Conservation (phyloP, 2,797 vertebrate genomes). For the Sphenopsis melanotis region DNA sequence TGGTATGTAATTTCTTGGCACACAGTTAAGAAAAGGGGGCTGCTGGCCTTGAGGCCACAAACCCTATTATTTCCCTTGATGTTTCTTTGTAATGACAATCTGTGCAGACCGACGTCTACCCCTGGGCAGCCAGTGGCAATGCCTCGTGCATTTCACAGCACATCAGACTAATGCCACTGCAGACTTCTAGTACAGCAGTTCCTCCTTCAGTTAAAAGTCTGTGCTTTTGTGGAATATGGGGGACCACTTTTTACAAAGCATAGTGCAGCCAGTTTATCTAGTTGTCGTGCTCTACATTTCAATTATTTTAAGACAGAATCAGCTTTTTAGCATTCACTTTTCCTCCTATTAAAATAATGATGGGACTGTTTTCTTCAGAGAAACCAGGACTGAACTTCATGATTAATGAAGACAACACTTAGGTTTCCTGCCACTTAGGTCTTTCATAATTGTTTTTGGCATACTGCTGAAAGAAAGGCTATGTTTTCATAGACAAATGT, state of each 20-base stretch:
- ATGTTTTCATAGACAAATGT: neutral
- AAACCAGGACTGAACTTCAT: neutral
- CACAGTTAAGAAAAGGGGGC: neutral
- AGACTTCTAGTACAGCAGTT: neutral
- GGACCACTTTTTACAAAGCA: neutral
- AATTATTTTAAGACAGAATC: neutral
- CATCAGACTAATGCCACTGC: neutral
- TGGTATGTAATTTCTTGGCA: neutral
- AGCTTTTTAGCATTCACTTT: neutral
- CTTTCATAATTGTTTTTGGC: neutral
- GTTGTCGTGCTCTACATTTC: neutral
- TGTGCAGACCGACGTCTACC: neutral
- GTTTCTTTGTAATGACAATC: neutral
- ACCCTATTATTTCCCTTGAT: too few relatives aligned
- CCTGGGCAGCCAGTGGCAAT: fast-evolving
- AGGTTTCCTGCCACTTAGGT: neutral
- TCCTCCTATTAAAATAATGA: neutral
- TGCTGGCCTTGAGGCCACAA: neutral
- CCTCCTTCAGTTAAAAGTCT: neutral
- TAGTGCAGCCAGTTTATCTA: neutral
- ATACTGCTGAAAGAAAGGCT: neutral
- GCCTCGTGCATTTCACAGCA: neutral
- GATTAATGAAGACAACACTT: neutral
- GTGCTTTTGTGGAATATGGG: neutral
- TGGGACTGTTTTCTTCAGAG: neutral